Conservation (phyloP, 1,140 invertebrate genomes). For the Ptiloglossa arizonensis region DNA sequence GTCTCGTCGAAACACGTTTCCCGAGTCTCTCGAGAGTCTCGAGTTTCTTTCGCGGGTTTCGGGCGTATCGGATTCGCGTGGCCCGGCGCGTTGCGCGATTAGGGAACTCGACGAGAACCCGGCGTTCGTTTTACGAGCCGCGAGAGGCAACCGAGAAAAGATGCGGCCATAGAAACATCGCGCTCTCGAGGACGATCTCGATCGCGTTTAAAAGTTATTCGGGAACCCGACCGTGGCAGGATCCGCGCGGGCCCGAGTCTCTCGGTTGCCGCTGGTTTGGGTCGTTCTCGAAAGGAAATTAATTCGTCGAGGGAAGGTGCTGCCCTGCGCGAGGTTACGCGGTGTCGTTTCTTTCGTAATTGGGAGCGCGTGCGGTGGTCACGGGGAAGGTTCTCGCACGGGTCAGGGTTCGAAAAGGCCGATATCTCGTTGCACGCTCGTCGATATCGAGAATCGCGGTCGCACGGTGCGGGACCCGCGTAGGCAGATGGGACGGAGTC, state of each 20-base stretch:
- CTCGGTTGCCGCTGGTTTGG: too few relatives aligned
- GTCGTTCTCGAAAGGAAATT: constrained; percentile 67
- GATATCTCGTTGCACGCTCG: neutral
- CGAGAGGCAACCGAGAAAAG: too few relatives aligned
- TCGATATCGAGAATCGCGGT: constrained; percentile 39
- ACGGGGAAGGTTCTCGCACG: neutral
- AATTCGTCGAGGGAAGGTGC: constrained; percentile 59
- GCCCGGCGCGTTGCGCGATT: too few relatives aligned
- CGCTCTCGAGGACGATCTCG: constrained; percentile 67
- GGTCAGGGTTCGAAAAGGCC: neutral
- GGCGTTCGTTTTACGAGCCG: neutral
- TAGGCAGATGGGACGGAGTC: constrained; percentile 72
- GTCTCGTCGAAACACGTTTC: neutral
- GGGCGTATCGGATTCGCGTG: too few relatives aligned
- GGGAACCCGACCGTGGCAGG: too few relatives aligned
- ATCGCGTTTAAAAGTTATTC: constrained; percentile 69
- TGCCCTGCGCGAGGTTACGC: constrained; percentile 42
- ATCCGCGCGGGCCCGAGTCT: neutral
- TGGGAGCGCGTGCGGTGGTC: neutral
- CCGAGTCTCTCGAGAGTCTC: neutral
- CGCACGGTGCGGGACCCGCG: constrained; percentile 4
- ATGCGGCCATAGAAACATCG: constrained; percentile 39
- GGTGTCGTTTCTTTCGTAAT: constrained; percentile 21
- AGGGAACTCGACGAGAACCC: too few relatives aligned
- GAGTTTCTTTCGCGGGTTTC: neutral